Evolutionary conservation across 2,113 vertebrate species (phyloP).

Genomic region (Labeo rohita): DNA sequence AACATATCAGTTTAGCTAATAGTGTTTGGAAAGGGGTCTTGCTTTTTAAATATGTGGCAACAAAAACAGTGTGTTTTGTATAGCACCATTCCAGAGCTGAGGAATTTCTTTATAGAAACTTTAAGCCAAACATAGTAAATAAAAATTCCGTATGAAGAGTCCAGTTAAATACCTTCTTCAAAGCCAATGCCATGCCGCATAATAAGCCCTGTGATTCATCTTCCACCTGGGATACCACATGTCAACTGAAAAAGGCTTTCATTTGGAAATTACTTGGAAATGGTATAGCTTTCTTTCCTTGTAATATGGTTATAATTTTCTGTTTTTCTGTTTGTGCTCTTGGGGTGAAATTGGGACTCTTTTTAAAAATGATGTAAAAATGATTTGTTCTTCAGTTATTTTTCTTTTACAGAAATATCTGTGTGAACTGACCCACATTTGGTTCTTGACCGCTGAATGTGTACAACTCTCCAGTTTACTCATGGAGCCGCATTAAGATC

Average conservation of each 20-base stretch:
- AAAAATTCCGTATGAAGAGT: not conserved
- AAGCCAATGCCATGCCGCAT: not conserved
- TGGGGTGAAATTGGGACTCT: not conserved
- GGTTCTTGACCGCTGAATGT: too few species aligned
- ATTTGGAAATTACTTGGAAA: not conserved
- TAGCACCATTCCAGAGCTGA: not conserved
- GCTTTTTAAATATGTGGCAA: not conserved
- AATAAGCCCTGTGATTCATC: not conserved
- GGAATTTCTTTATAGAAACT: not conserved
- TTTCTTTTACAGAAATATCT: too few species aligned
- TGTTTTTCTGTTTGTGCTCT: not conserved
- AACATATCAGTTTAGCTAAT: not conserved
- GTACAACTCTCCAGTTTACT: too few species aligned
- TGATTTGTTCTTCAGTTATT: too few species aligned
- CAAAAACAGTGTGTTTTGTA: not conserved
- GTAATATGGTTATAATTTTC: not conserved
- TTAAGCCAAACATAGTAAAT: not conserved
- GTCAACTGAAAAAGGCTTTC: not conserved
- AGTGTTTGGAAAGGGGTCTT: not conserved
- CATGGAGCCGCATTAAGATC: too few species aligned
- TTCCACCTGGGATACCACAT: not conserved
- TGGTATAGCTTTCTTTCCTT: not conserved
- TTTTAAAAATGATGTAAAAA: too few species aligned
- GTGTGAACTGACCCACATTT: too few species aligned
- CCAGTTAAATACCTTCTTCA: not conserved